phyloP scores from a whole-genome alignment of 2,888 invertebrate genomes.

The Eueremaeus valkanovi region DNA sequence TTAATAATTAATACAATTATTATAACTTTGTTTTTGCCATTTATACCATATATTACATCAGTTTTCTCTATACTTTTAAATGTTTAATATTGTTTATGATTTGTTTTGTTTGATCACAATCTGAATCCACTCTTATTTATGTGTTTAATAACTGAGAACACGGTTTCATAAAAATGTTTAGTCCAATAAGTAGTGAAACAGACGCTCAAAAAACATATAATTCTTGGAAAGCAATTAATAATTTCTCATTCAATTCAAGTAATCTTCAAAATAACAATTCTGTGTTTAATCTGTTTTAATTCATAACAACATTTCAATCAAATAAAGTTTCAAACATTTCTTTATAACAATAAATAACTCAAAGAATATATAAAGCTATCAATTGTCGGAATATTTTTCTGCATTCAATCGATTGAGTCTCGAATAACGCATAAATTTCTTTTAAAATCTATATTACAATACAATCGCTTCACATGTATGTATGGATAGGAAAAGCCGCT shows the following conservation, averaged over 20 bases:
- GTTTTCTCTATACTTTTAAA: constrained; percentile 8
- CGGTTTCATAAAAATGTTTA: too few relatives aligned
- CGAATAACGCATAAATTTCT: constrained; percentile 5
- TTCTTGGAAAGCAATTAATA: not conserved
- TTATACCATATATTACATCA: constrained; percentile 13
- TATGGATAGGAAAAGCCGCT: not conserved
- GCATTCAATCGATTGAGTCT: not conserved
- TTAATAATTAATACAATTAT: not conserved
- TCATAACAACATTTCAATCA: constrained; percentile 23
- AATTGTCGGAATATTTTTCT: not conserved
- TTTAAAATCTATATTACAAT: constrained; percentile 13
- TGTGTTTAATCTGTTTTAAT: not conserved
- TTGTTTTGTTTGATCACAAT: constrained; percentile 34
- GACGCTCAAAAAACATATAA: constrained; percentile 12
- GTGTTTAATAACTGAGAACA: too few relatives aligned
- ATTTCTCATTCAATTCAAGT: not conserved
- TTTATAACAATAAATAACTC: constrained; percentile 5
- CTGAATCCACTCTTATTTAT: constrained; percentile 12
- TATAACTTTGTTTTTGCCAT: constrained; percentile 11
- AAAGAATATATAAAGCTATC: constrained; percentile 3
- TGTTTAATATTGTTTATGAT: not conserved
- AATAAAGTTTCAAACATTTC: not conserved
- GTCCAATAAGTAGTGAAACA: constrained; percentile 7
- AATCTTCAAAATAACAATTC: constrained; percentile 23
- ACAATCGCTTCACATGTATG: not conserved